A percentile compares a stretch with the other conserved stretches of the same genome.
phyloP scores from a whole-genome alignment of 1,140 invertebrate genomes.

The Campoletis sonorensis region DNA sequence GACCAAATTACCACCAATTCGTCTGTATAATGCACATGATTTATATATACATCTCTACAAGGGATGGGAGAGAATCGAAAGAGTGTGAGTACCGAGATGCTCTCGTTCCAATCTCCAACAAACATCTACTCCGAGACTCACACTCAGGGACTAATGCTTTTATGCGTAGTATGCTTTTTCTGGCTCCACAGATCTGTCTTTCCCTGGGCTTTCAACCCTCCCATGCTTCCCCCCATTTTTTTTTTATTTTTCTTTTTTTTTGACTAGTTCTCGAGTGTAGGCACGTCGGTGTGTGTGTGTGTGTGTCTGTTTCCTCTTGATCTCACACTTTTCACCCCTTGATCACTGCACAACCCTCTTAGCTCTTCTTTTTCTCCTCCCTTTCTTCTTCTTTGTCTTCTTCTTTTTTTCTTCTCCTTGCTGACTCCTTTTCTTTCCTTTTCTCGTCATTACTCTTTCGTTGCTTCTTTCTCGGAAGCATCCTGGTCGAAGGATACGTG shows the following conservation, averaged over 20 bases:
- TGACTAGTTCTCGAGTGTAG: background rate
- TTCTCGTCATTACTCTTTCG: background rate
- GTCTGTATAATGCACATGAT: background rate
- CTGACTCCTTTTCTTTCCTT: background rate
- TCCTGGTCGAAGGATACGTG: background rate
- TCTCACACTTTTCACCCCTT: conserved; percentile 31
- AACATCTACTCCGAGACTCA: conserved; percentile 19
- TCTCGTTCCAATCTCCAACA: conserved; percentile 35
- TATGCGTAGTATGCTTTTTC: conserved; percentile 1
- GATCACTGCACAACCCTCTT: background rate
- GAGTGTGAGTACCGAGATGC: background rate
- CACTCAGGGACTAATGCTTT: background rate
- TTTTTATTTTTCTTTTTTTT: background rate
- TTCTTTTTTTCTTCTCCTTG: background rate
- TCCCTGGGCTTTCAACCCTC: background rate
- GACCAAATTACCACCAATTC: too few relatives aligned
- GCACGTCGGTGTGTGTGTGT: too few relatives aligned
- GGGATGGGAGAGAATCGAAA: background rate
- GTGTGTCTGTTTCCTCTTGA: conserved; percentile 27
- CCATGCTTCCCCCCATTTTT: background rate
- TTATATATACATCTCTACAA: too few relatives aligned
- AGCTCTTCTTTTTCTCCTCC: conserved; percentile 8
- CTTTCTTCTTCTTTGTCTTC: background rate
- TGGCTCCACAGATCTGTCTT: conserved; percentile 13
- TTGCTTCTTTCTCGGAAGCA: background rate